A percentile compares a stretch with the other conserved stretches of the same genome.
These are phyloP conservation scores for Porites australiensis DNA, from an alignment of 64 coral and sea anemone genomes.

Conservation along the genomic window DNA sequence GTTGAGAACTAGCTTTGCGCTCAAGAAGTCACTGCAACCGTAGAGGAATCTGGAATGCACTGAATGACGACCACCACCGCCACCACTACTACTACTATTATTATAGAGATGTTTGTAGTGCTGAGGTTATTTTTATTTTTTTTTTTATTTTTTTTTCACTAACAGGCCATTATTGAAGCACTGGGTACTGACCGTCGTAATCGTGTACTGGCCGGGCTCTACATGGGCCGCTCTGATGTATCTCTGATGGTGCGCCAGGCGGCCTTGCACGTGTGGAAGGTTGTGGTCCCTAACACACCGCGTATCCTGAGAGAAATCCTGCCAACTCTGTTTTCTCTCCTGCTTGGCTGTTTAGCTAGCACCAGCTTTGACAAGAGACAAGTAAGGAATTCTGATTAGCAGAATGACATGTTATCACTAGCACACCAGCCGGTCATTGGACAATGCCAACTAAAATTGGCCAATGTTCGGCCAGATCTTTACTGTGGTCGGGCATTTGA, in stretches of 20 bases:
- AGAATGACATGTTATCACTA: no score
- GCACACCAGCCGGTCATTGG: no score
- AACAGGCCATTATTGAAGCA: slow-evolving; percentile 86
- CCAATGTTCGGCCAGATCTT: no score
- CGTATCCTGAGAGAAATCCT: slow-evolving; percentile 93
- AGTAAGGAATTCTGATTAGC: slow-evolving; percentile 34
- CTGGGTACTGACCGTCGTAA: slow-evolving; percentile 95
- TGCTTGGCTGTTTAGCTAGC: slow-evolving; percentile 94
- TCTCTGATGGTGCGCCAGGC: slow-evolving; percentile 95
- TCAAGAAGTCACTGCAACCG: no score
- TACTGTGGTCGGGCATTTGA: no score
- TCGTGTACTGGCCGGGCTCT: slow-evolving; percentile 93
- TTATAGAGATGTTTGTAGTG: no score
- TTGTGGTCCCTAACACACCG: slow-evolving; percentile 97
- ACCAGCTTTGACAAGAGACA: slow-evolving; percentile 98
- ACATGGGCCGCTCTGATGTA: slow-evolving; percentile 99
- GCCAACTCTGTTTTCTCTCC: slow-evolving; percentile 93
- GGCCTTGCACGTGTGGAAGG: slow-evolving; percentile 98
- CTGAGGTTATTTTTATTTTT: not conserved
- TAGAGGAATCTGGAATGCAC: no score
- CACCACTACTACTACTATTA: no score
- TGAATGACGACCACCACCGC: no score
- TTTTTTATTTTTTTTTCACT: not conserved
- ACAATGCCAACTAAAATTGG: no score
- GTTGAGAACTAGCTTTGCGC: no score